These are phyloP conservation scores for Acanthopagrus latus DNA, from an alignment of 2,797 vertebrate genomes.

Conservation along the genomic window DNA sequence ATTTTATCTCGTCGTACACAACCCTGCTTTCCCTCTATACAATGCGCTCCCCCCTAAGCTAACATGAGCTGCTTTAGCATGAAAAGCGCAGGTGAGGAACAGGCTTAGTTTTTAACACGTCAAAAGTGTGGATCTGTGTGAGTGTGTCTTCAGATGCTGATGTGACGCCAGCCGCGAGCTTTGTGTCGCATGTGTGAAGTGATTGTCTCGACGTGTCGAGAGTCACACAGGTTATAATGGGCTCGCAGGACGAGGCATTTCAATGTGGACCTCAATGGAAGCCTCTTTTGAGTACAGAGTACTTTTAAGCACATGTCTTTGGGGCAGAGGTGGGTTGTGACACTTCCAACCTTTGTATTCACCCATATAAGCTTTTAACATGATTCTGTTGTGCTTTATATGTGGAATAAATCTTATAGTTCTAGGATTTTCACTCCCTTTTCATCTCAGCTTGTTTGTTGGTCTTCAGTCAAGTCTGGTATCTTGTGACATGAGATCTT, in stretches of 20 bases:
- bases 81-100: constrained; percentile 21
- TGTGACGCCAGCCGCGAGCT: constrained; percentile 32
- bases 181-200: constrained; percentile 54
- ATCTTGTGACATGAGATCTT: background rate
- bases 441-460: background rate
- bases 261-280: constrained; percentile 42
- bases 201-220: constrained; percentile 60
- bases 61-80: constrained; percentile 11
- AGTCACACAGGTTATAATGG: constrained; percentile 66
- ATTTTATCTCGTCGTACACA: constrained; percentile 5
- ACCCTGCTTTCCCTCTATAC: background rate
- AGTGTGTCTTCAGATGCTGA: constrained; percentile 47
- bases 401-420: background rate
- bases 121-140: constrained; percentile 16
- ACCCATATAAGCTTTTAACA: background rate
- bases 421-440: background rate
- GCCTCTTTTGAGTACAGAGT: background rate
- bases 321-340: background rate
- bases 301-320: constrained; percentile 1
- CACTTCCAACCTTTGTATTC: background rate
- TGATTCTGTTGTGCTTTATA: background rate
- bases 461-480: background rate
- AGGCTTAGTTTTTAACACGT: constrained; percentile 30
- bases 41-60: background rate
- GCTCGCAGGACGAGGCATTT: constrained; percentile 51